Conservation (phyloP, 1,140 invertebrate species). For the Belonocnema kinseyi region DNA sequence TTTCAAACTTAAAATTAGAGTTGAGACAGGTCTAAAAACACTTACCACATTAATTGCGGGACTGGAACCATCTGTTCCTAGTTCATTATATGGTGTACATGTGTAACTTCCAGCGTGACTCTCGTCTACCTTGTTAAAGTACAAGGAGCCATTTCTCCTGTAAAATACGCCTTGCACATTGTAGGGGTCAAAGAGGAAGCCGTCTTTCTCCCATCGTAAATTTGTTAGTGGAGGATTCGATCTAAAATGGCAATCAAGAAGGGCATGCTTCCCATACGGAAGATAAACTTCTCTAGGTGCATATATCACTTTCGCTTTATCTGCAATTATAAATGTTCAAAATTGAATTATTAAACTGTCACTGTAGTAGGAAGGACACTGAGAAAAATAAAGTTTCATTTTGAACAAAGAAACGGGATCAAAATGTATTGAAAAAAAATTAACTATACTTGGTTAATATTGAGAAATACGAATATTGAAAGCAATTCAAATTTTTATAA, state of each 20-base stretch:
- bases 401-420: no score
- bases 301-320: slow-evolving; percentile 94
- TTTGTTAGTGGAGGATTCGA: slow-evolving; percentile 96
- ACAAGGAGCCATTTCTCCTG: slow-evolving; percentile 90
- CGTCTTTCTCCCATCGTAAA: slow-evolving; percentile 95
- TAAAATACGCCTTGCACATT: slow-evolving; percentile 91
- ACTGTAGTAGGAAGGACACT: no score
- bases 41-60: slow-evolving; percentile 86
- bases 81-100: slow-evolving; percentile 93
- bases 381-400: no score
- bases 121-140: slow-evolving; percentile 88
- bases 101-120: slow-evolving; percentile 88
- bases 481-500: no score
- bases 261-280: slow-evolving; percentile 91
- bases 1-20: no score
- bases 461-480: no score
- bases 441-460: no score
- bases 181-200: slow-evolving; percentile 93
- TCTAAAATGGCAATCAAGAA: slow-evolving; percentile 93
- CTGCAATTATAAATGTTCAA: slow-evolving; percentile 72
- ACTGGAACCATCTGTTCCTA: slow-evolving; percentile 91
- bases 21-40: background rate
- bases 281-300: slow-evolving; percentile 91
- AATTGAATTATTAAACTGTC: background rate
- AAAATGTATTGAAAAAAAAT: no score